Percentiles rank a stretch among this genome's conserved stretches.
Evolutionary conservation across 30 jellyfish, hydroid and myxozoan species (phyloP).

Genomic region (Aurelia sp.): DNA sequence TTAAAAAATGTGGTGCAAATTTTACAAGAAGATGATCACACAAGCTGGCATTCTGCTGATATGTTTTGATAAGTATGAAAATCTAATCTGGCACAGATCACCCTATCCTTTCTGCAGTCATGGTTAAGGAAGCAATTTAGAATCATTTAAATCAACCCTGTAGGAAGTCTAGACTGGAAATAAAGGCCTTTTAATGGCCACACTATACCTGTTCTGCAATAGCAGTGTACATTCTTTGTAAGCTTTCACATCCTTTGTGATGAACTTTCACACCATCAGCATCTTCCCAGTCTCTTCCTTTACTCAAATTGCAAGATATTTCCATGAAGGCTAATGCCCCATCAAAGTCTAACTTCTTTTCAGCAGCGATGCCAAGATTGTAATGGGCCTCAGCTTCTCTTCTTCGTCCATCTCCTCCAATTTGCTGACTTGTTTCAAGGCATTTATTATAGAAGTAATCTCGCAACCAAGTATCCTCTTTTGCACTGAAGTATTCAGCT

Average conservation of each 20-base stretch:
- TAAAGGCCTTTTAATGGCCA: no score
- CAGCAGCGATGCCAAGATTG: slow-evolving; percentile 74
- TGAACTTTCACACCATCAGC: slow-evolving; percentile 63
- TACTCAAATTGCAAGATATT: slow-evolving; percentile 59
- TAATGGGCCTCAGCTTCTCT: slow-evolving; percentile 90
- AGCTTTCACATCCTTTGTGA: slow-evolving; percentile 75
- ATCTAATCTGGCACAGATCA: no score
- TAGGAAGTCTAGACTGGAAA: no score
- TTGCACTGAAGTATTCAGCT: slow-evolving; percentile 71
- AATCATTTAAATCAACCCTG: no score
- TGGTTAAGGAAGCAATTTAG: no score
- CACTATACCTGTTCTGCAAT: slow-evolving; percentile 73
- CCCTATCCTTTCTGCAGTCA: no score
- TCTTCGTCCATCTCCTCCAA: slow-evolving; percentile 79
- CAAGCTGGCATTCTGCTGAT: no score
- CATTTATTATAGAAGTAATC: slow-evolving; percentile 70
- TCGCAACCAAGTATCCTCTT: slow-evolving; percentile 58
- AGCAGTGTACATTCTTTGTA: slow-evolving; percentile 73
- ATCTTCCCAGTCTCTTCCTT: slow-evolving; percentile 77
- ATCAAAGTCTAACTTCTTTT: slow-evolving; percentile 63
- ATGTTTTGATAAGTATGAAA: no score
- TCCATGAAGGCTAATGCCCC: slow-evolving; percentile 60
- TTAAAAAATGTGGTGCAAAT: no score
- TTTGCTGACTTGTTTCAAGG: slow-evolving; percentile 58
- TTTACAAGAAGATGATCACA: no score